Evolutionary conservation across 2,888 invertebrate genomes (phyloP), one percentile per base, ranked within the genome.

Genomic region (Noctua pronuba): DNA sequence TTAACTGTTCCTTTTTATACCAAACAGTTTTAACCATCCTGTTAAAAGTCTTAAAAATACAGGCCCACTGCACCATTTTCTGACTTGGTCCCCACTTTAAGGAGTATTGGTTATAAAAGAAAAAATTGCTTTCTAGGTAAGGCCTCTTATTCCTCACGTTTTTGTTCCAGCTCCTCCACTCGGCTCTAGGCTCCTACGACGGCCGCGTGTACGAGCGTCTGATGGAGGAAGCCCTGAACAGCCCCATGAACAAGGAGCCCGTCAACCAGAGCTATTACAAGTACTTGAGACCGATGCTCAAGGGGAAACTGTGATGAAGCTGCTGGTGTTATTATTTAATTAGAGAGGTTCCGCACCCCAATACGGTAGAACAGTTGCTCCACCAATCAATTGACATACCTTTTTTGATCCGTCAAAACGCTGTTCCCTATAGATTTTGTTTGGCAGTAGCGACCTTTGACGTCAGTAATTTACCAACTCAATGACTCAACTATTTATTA

Each of bases 191-290:
- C 5, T 97, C 98, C 0, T 98, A 98, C 91, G 98, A 99, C 92
- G 99, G 99, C 1, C 97, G 98, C 79, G 98, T 98, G 8, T 99
- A 99, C 92, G 98, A 98, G 89, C 97, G 98, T 13, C 94, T 98
- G 67, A 98, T 98, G 92, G 97, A 97, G 71, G 98, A 98, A 90
- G 98, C 98, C 0, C 95, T 98, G 91, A 98, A 98, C 92, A 98
- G 98, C 91, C 98, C 98, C 0, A 95, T 98, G 86, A 99, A 99
- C 94, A 97, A 97, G 49, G 97, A 98, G 83, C 98, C 98, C 0
- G 98, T 98, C n/a, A 98, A 98, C 89, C 95, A 97, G 85, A 97
- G 97, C 60, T 98, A 97, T 93, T 95, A 98, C 76, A 96, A 97
- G 82, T 97, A 98, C 92, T 95, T 98, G 68, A 98, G 98, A 89